These are phyloP conservation scores for Cottoperca gobio DNA, from an alignment of 2,797 vertebrate genomes.

Conservation along the genomic window DNA sequence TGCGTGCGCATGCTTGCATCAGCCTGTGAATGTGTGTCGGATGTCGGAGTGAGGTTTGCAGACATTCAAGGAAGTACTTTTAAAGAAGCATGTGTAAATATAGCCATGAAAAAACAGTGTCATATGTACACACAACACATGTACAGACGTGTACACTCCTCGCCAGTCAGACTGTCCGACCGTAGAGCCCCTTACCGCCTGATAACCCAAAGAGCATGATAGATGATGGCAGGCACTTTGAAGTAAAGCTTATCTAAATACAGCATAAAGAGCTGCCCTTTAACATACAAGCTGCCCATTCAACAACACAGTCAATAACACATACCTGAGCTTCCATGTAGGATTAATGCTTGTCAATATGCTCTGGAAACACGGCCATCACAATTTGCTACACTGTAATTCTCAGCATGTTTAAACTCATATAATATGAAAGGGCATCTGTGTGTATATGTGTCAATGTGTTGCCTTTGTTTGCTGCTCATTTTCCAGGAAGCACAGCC, in stretches of 20 bases:
- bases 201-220: constrained; percentile 74
- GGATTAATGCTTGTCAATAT: constrained; percentile 72
- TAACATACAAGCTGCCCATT: constrained; percentile 71
- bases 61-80: constrained; percentile 66
- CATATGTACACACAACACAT: constrained; percentile 69
- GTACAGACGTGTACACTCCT: constrained; percentile 54
- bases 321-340: constrained; percentile 74
- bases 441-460: constrained; percentile 34
- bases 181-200: constrained; percentile 46
- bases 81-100: constrained; percentile 74
- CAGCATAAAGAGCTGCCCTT: constrained; percentile 65
- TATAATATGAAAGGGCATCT: constrained; percentile 37
- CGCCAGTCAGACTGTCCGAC: constrained; percentile 56
- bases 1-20: constrained; percentile 11
- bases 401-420: constrained; percentile 44
- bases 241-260: constrained; percentile 78
- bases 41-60: constrained; percentile 59
- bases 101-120: constrained; percentile 68
- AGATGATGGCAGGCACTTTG: constrained; percentile 74
- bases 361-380: constrained; percentile 38
- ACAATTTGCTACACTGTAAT: constrained; percentile 31
- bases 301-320: constrained; percentile 67
- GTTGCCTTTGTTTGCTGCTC: constrained; percentile 47
- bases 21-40: constrained; percentile 56
- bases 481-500: constrained; percentile 60